Percentiles rank a stretch among this genome's conserved stretches.
Evolutionary conservation across 2,113 vertebrate genomes (phyloP).

Genomic region (Hemibagrus wyckioides): DNA sequence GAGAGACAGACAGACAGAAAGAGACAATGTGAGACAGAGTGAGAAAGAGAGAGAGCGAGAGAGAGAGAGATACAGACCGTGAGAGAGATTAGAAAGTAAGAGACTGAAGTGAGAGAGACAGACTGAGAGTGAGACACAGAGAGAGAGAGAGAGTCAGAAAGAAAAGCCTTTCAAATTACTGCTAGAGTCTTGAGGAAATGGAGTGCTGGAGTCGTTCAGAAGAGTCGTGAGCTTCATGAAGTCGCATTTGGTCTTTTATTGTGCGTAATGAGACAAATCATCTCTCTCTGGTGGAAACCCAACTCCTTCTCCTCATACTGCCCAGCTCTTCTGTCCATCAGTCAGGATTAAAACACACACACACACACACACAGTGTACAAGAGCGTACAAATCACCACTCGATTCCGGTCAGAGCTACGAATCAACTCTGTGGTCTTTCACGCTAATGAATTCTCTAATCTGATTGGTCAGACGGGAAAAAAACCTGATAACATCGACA

Average conservation of each 20-base stretch:
- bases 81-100: neutral
- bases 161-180: neutral
- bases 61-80: too few relatives aligned
- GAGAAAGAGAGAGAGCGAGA: too few relatives aligned
- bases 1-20: neutral
- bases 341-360: neutral
- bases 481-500: too few relatives aligned
- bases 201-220: neutral
- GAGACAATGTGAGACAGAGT: too few relatives aligned
- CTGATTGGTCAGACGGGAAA: neutral
- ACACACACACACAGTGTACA: neutral
- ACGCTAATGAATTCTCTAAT: neutral
- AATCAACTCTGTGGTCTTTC: neutral
- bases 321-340: neutral
- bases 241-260: neutral
- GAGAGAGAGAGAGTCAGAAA: neutral
- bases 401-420: neutral
- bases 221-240: neutral
- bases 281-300: neutral
- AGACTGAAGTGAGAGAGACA: neutral
- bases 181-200: constrained; percentile 1
- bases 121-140: neutral
- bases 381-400: neutral
- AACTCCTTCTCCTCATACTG: neutral
- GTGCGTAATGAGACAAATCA: neutral